Percentiles rank a stretch among this genome's conserved stretches.
These are phyloP conservation scores for Ophonus ardosiacus DNA, from an alignment of 2,888 invertebrate genomes.

Conservation along the genomic window DNA sequence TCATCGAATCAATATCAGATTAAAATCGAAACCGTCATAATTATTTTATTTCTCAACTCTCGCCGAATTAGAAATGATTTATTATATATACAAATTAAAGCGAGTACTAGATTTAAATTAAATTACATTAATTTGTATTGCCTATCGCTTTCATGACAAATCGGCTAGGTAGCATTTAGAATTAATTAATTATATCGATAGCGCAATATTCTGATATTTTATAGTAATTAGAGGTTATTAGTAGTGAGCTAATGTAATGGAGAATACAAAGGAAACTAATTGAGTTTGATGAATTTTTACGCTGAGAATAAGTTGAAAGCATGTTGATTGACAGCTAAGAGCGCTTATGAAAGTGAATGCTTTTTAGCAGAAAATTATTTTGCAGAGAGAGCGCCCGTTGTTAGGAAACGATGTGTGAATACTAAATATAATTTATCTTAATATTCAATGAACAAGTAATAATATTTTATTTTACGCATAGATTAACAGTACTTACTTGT, in stretches of 20 bases:
- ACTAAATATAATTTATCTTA: neutral
- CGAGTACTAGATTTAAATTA: slow-evolving; percentile 3
- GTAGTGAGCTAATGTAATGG: slow-evolving; percentile 1
- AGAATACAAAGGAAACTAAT: slow-evolving; percentile 30
- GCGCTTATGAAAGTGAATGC: neutral
- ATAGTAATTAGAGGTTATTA: slow-evolving; percentile 31
- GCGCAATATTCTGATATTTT: slow-evolving; percentile 35
- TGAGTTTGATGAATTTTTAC: slow-evolving; percentile 22
- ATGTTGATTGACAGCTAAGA: slow-evolving; percentile 20
- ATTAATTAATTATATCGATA: slow-evolving; percentile 20
- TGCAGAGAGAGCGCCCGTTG: neutral
- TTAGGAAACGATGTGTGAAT: neutral
- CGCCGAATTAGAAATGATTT: slow-evolving; percentile 10
- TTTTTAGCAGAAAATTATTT: neutral
- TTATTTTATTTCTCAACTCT: slow-evolving; percentile 28
- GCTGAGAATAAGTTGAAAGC: neutral
- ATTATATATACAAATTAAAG: slow-evolving; percentile 30
- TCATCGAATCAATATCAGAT: slow-evolving; percentile 17
- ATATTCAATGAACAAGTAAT: neutral
- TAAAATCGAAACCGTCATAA: slow-evolving; percentile 10
- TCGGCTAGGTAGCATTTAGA: slow-evolving; percentile 16
- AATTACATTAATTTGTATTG: slow-evolving; percentile 23
- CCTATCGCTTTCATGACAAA: slow-evolving; percentile 26
- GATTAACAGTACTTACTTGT: too few relatives aligned
- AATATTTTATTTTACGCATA: neutral